A percentile compares a stretch with the other conserved stretches of the same genome.
These are phyloP conservation scores for Cliona cf. orientalis DNA, from an alignment of 37 sponge, comb jelly and placozoan species.

Conservation along the genomic window DNA sequence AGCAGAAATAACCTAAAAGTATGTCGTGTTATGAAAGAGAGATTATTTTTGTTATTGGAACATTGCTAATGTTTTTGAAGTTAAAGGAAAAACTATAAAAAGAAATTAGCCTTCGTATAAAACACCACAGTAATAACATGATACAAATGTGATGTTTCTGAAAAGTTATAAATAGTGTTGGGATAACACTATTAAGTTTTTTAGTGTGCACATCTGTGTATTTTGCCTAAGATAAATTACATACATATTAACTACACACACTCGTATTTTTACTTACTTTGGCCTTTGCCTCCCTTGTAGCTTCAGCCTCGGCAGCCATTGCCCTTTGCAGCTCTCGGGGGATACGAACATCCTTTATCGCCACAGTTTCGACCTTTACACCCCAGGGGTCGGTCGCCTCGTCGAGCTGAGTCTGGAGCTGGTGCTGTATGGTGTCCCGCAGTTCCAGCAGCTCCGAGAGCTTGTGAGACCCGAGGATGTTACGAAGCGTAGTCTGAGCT, in stretches of 20 bases:
- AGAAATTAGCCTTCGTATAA: background rate
- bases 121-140: too few species aligned
- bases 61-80: too few species aligned
- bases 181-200: too few species aligned
- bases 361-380: constrained; percentile 90
- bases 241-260: too few species aligned
- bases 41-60: too few species aligned
- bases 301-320: constrained; percentile 99
- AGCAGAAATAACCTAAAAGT: constrained; percentile 88
- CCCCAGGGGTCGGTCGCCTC: constrained; percentile 98
- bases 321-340: constrained; percentile 90
- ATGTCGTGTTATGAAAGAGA: background rate
- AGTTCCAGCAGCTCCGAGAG: constrained; percentile 85
- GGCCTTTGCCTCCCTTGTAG: constrained; percentile 93
- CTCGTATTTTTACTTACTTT: constrained; percentile 61
- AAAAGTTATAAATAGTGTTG: too few species aligned
- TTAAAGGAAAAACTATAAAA: background rate
- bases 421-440: constrained; percentile 72
- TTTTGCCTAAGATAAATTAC: too few species aligned
- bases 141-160: too few species aligned
- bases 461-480: constrained; percentile 91
- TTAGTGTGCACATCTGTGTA: too few species aligned
- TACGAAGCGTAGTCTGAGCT: constrained; percentile 95
- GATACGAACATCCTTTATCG: constrained; percentile 95
- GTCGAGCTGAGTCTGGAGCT: constrained; percentile 81